Evolutionary conservation across 2,888 invertebrate genomes (phyloP), one percentile per base, ranked within the genome.

Genomic region (Dexiosoma caninum): DNA sequence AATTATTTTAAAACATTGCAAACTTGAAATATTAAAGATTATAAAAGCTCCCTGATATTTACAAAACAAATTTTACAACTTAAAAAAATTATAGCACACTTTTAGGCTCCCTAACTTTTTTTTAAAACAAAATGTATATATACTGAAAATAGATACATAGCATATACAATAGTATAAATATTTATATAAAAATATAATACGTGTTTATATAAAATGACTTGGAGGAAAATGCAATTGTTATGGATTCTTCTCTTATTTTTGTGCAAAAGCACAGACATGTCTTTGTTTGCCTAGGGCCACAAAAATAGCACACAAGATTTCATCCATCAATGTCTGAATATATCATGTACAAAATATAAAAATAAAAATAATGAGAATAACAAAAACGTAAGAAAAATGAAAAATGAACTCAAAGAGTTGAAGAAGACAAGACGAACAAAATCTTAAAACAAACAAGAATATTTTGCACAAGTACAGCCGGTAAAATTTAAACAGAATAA

Each of bases 261-360:
- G n/a, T 1, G 23, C n/a, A 35, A n/a, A n/a, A 32, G 27, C 7
- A 69, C 32, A 62, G 49, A 66, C 51, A 51, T 5, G 30, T 51
- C 53, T 60, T 60, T 60, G 59, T 23, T 49, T 69, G 62, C 70
- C 57, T 57, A 8, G 10, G 60, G 67, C 23, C 37, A 78, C 69
- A 67, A 60, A 78, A 74, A 75, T 75, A 75, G 37, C 40, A 62
- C 42, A 74, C 55, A 77, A 74, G 72, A 70, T 74, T 81, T 74
- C 81, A 81, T 81, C 81, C 81, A 81, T 81, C 81, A 81, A 77
- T 77, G 81, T 81, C 77, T 72, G 55, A 59, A 59, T 16, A 57
- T 69, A 77, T 81, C 62, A 70, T 74, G 10, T 35, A 72, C 46
- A 57, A 40, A 64, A 46, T 35, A 74, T 55, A 57, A 75, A 30